Evolutionary conservation across 2,113 vertebrate genomes (phyloP).

Genomic region (Jacana jacana): DNA sequence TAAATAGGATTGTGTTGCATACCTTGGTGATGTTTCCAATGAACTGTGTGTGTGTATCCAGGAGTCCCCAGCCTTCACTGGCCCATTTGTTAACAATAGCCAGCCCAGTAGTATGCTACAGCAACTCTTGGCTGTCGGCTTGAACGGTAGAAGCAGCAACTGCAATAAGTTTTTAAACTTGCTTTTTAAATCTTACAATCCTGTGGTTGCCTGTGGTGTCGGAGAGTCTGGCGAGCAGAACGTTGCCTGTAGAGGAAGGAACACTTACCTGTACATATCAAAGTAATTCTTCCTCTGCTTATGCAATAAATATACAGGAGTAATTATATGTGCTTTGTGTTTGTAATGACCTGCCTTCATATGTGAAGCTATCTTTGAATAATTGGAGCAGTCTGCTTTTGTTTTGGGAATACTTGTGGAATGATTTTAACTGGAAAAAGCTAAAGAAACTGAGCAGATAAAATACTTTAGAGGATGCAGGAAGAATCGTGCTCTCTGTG

Average conservation of each 20-base stretch:
- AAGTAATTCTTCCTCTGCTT: background rate
- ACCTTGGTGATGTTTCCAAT: background rate
- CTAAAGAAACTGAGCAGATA: background rate
- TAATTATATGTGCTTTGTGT: background rate
- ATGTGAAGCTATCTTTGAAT: background rate
- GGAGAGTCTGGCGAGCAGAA: background rate
- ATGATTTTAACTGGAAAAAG: background rate
- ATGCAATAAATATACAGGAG: background rate
- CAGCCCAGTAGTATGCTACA: background rate
- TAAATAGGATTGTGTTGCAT: background rate
- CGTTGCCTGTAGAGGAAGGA: background rate
- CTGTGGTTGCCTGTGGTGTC: background rate
- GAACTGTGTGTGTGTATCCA: fast-evolving
- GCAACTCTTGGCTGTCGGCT: background rate
- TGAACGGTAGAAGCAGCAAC: background rate
- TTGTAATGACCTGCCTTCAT: background rate
- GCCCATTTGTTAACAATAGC: background rate
- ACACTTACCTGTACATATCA: fast-evolving
- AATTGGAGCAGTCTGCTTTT: background rate
- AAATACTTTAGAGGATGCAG: background rate
- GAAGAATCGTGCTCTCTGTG: background rate
- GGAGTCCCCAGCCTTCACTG: background rate
- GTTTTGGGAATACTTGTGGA: background rate
- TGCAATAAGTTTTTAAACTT: background rate
- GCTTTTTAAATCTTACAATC: background rate